Conservation (phyloP, 64 coral and sea anemone genomes). For the Astreopora myriophthalma region DNA sequence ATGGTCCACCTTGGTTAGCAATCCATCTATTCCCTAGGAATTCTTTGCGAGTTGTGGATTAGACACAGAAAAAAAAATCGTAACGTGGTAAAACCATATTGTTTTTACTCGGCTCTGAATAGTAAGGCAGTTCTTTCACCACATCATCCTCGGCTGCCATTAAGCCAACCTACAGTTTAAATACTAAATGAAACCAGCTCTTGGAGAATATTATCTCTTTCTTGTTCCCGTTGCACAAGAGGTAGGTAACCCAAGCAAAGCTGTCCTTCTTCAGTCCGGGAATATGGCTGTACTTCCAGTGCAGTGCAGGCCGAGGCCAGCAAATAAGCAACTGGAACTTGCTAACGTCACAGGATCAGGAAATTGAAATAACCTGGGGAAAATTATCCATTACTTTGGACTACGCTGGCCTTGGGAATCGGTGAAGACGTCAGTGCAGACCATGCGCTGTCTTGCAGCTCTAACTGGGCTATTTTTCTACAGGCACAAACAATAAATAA, state of each 20-base stretch:
- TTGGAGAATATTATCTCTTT: background rate
- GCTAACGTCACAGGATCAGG: too few relatives aligned
- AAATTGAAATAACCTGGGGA: too few relatives aligned
- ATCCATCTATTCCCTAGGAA: conserved; percentile 27
- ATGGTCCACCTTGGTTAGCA: conserved; percentile 54
- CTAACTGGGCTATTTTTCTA: too few relatives aligned
- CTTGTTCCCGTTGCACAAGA: background rate
- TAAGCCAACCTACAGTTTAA: too few relatives aligned
- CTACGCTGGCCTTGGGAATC: too few relatives aligned
- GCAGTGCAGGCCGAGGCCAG: background rate
- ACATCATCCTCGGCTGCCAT: too few relatives aligned
- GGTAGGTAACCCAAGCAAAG: conserved; percentile 37
- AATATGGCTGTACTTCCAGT: conserved; percentile 68
- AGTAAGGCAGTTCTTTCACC: background rate
- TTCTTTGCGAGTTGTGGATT: conserved; percentile 50
- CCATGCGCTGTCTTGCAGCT: too few relatives aligned
- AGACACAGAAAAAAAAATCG: conserved; percentile 10
- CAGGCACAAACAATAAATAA: too few relatives aligned
- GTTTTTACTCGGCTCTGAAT: conserved; percentile 41
- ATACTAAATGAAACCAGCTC: too few relatives aligned
- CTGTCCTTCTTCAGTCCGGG: conserved; percentile 58
- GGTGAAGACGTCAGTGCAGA: too few relatives aligned
- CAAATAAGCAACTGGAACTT: background rate
- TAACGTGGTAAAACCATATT: conserved; percentile 37
- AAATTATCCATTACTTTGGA: too few relatives aligned